Evolutionary conservation across 2,888 invertebrate genomes (phyloP).

Genomic region (Eremobia ochroleuca): DNA sequence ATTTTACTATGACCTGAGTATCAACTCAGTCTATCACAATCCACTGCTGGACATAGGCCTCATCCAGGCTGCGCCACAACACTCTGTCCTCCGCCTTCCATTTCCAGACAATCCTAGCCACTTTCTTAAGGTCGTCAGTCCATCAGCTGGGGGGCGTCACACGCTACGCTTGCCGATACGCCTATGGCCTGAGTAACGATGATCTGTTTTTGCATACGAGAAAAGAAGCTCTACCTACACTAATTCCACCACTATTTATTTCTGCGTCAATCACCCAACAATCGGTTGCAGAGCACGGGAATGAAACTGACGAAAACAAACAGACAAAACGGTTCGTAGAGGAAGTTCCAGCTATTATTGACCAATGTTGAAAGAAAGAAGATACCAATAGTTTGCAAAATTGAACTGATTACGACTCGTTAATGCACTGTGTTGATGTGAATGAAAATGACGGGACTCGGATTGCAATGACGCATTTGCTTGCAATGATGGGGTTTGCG

Average conservation of each 20-base stretch:
- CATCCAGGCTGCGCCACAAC: too few relatives aligned
- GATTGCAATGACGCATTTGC: not conserved
- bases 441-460: not conserved
- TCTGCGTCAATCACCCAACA: slow-evolving; percentile 2
- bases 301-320: slow-evolving; percentile 11
- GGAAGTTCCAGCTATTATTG: slow-evolving; percentile 28
- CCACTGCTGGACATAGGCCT: too few relatives aligned
- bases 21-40: too few relatives aligned
- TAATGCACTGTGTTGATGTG: slow-evolving; percentile 23
- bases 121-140: too few relatives aligned
- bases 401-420: not conserved
- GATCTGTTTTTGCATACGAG: not conserved
- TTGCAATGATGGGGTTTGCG: not conserved
- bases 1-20: not conserved
- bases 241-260: slow-evolving; percentile 1
- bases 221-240: not conserved
- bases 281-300: not conserved
- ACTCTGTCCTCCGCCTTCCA: too few relatives aligned
- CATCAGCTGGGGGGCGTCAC: too few relatives aligned
- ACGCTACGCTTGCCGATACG: too few relatives aligned
- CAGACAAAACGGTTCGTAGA: not conserved
- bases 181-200: not conserved
- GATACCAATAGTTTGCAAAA: slow-evolving; percentile 8
- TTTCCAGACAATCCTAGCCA: too few relatives aligned
- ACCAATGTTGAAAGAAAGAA: slow-evolving; percentile 15